These are phyloP conservation scores for Coryphaenoides rupestris DNA, from an alignment of 2,113 vertebrate species.

Conservation along the genomic window DNA sequence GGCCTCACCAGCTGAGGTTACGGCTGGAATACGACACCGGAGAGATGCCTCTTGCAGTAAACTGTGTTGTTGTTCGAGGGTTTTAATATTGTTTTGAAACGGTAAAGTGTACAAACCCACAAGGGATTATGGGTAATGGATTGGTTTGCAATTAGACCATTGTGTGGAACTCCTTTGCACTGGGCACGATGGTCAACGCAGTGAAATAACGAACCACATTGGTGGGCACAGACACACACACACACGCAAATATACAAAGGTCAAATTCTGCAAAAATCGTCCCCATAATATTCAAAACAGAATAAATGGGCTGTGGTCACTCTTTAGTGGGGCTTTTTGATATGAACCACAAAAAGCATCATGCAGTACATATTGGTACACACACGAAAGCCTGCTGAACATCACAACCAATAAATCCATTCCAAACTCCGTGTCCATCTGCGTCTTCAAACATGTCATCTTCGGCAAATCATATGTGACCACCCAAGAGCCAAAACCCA, in stretches of 20 bases:
- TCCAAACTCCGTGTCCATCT: too few relatives aligned
- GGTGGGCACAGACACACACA: conserved; percentile 6
- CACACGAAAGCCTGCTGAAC: conserved; percentile 11
- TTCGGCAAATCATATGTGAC: conserved; percentile 34
- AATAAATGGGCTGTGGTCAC: too few relatives aligned
- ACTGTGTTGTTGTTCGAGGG: conserved; percentile 12
- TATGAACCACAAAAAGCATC: conserved; percentile 23
- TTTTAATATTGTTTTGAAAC: conserved; percentile 15
- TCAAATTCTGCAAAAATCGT: too few relatives aligned
- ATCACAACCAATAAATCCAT: conserved; percentile 41
- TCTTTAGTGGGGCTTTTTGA: background rate
- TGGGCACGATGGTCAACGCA: too few relatives aligned
- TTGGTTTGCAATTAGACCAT: too few relatives aligned
- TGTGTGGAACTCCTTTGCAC: too few relatives aligned
- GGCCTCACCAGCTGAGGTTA: conserved; percentile 3
- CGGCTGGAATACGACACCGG: conserved; percentile 12
- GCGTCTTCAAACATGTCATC: conserved; percentile 37
- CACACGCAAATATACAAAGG: conserved; percentile 16
- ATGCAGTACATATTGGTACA: conserved; percentile 19
- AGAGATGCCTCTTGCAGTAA: conserved; percentile 10
- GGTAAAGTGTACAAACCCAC: background rate
- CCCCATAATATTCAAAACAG: too few relatives aligned
- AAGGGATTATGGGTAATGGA: too few relatives aligned
- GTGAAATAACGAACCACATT: background rate
- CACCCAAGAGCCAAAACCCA: conserved; percentile 17